Evolutionary conservation across 2,888 invertebrate species (phyloP).

Genomic region (Mythimna vitellina): DNA sequence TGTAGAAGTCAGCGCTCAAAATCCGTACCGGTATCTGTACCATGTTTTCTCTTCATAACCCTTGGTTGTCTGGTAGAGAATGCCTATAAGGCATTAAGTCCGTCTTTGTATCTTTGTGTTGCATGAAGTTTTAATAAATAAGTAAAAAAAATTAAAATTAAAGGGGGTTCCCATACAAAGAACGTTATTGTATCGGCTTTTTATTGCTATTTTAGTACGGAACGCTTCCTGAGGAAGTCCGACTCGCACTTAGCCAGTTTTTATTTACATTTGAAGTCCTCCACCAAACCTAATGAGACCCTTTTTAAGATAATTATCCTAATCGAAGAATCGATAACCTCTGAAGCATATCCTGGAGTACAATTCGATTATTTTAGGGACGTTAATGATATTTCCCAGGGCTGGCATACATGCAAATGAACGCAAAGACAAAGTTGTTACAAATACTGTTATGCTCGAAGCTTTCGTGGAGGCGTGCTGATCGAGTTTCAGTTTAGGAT

Average conservation of each 20-base stretch:
- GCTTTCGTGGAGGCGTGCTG: constrained; percentile 19
- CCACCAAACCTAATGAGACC: background rate
- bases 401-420: constrained; percentile 55
- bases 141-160: no score
- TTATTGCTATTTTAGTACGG: no score
- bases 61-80: no score
- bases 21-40: no score
- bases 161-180: no score
- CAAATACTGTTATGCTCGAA: constrained; percentile 51
- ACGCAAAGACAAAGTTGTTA: constrained; percentile 37
- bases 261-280: background rate
- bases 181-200: no score
- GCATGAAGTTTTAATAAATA: no score
- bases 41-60: no score
- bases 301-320: background rate
- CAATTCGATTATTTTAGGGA: constrained; percentile 28
- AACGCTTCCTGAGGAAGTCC: background rate
- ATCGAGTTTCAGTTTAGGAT: constrained; percentile 52
- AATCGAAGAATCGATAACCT: background rate
- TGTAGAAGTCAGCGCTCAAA: no score
- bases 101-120: no score
- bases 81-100: no score
- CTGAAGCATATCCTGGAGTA: constrained; percentile 3
- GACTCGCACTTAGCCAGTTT: background rate
- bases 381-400: constrained; percentile 42